A percentile compares a stretch with the other conserved stretches of the same genome.
These are phyloP conservation scores for Azemiops feae DNA, from an alignment of 2,113 vertebrate genomes.

Conservation along the genomic window DNA sequence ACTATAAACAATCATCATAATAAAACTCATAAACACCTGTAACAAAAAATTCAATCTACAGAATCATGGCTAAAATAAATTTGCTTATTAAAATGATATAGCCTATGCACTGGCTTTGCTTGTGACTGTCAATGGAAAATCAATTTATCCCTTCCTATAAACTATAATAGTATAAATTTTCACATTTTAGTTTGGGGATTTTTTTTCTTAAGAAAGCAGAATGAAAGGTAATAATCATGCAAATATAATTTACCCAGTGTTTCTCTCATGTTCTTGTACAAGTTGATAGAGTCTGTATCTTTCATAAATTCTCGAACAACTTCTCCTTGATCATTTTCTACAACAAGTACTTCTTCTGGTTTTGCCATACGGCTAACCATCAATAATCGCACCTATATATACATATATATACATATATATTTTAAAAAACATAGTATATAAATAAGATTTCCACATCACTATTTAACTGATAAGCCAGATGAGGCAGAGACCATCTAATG, in stretches of 20 bases:
- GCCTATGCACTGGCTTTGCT: background rate
- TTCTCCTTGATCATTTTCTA: conserved; percentile 98
- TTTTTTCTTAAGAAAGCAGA: background rate
- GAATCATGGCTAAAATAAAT: background rate
- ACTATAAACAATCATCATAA: background rate
- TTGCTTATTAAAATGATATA: background rate
- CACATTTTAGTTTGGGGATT: background rate
- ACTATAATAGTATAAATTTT: background rate
- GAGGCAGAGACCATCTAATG: background rate
- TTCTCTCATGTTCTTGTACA: conserved; percentile 99
- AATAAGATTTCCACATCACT: background rate
- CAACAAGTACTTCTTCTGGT: conserved; percentile 96
- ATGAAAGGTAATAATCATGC: too few species aligned
- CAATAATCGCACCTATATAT: conserved; percentile 86
- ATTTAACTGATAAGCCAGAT: too few species aligned
- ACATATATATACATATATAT: background rate
- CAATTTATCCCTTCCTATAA: background rate
- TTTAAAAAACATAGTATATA: background rate
- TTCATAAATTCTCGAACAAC: conserved; percentile 99
- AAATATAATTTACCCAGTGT: conserved; percentile 82
- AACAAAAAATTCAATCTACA: background rate
- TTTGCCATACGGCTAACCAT: conserved; percentile 99
- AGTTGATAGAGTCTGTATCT: conserved; percentile 98
- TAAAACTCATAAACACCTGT: background rate
- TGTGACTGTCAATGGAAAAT: background rate